A percentile compares a stretch with the other conserved stretches of the same genome.
phyloP scores from a whole-genome alignment of 2,888 invertebrate species.

The Latrodectus elegans region DNA sequence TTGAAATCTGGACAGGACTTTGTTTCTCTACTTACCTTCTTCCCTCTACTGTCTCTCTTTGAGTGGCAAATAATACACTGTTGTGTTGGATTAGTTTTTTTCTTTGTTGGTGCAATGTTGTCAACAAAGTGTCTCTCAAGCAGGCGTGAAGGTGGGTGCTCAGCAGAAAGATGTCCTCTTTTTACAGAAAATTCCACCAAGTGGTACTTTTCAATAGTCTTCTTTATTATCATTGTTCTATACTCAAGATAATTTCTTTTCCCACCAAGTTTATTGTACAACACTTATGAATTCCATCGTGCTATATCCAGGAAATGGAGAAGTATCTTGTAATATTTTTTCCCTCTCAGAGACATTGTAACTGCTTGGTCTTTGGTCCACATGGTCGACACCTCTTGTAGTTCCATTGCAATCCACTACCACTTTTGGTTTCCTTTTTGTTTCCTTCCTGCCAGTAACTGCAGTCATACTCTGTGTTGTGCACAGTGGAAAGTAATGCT shows the following conservation, averaged over 20 bases:
- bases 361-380: conserved; percentile 1
- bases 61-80: no score
- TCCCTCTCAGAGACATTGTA: conserved; percentile 25
- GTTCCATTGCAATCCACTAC: not conserved
- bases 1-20: no score
- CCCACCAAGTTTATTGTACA: conserved; percentile 23
- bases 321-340: not conserved
- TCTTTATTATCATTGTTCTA: not conserved
- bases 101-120: no score
- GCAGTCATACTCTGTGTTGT: conserved; percentile 16
- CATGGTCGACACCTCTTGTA: conserved; percentile 6
- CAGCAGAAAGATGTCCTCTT: not conserved
- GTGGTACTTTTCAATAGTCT: conserved; percentile 8
- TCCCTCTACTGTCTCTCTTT: no score
- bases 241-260: conserved; percentile 8
- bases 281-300: conserved; percentile 22
- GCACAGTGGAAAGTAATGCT: conserved; percentile 16
- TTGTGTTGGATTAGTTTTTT: no score
- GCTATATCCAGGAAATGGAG: conserved; percentile 35
- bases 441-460: conserved; percentile 2
- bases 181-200: not conserved
- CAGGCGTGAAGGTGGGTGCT: conserved; percentile 3
- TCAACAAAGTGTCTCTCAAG: conserved; percentile 23
- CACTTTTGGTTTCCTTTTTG: conserved; percentile 17
- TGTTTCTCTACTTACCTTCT: no score